These are phyloP conservation scores for Meriones unguiculatus DNA, from an alignment of 2,113 vertebrate species.

Conservation along the genomic window DNA sequence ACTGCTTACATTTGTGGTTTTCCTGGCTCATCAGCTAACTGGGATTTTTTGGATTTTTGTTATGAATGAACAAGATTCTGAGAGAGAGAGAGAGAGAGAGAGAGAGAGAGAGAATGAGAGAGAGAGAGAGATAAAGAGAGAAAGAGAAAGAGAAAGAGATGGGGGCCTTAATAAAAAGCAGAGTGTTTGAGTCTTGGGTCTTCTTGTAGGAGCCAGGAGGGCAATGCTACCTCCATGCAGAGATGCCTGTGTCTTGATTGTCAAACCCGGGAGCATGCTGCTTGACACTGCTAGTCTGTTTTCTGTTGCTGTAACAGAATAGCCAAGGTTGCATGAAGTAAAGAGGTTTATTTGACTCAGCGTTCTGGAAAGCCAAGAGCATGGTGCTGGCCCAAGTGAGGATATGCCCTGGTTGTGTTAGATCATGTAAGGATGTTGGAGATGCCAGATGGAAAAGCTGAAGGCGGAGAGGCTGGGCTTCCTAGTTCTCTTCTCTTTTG, in stretches of 20 bases:
- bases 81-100: neutral
- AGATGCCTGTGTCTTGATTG: neutral
- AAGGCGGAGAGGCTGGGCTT: neutral
- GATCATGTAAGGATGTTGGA: neutral
- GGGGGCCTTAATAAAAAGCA: neutral
- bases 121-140: too few relatives aligned
- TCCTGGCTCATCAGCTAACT: neutral
- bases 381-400: neutral
- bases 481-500: neutral
- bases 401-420: neutral
- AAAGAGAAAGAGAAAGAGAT: too few relatives aligned
- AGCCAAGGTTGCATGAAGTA: neutral
- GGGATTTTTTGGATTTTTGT: neutral
- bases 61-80: neutral
- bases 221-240: neutral
- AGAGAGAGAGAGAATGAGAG: too few relatives aligned
- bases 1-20: neutral
- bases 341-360: neutral
- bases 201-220: neutral
- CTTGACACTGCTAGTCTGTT: neutral
- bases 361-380: neutral
- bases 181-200: neutral
- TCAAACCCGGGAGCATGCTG: neutral
- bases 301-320: neutral
- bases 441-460: neutral